Conservation (phyloP, 2,888 invertebrate genomes). For the Cheilosia soror region DNA sequence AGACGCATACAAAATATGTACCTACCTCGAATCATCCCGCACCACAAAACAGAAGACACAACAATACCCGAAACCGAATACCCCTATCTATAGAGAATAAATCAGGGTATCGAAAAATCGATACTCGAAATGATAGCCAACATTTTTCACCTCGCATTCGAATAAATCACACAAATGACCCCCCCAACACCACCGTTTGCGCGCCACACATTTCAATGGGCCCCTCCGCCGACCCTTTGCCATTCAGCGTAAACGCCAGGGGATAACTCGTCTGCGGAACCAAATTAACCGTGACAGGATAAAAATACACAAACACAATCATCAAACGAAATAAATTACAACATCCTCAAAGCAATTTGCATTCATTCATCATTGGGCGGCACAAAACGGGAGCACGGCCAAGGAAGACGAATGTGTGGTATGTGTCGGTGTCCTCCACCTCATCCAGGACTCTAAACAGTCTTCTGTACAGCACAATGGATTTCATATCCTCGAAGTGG, state of each 20-base stretch:
- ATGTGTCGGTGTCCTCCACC: not conserved
- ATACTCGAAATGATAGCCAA: conserved; percentile 52
- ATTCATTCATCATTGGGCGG: conserved; percentile 53
- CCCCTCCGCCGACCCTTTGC: not conserved
- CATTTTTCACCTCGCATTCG: conserved; percentile 61
- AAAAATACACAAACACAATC: conserved; percentile 50
- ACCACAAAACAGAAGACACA: too few relatives aligned
- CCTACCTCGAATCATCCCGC: too few relatives aligned
- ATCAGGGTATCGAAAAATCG: conserved; percentile 49
- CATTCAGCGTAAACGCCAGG: not conserved
- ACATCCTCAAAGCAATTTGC: conserved; percentile 64
- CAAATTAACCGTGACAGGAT: conserved; percentile 60
- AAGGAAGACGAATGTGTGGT: not conserved
- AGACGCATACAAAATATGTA: too few relatives aligned
- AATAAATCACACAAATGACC: conserved; percentile 67
- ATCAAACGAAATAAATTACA: conserved; percentile 62
- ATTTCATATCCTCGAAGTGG: conserved; percentile 2
- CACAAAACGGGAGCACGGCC: not conserved
- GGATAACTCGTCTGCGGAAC: conserved; percentile 40
- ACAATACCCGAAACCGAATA: not conserved
- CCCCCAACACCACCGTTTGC: conserved; percentile 7
- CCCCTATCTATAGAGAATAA: not conserved
- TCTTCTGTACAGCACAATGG: not conserved
- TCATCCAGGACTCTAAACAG: not conserved
- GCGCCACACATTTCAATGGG: conserved; percentile 8